phyloP scores from a whole-genome alignment of 2,113 vertebrate genomes.

The Dermatemys mawii region DNA sequence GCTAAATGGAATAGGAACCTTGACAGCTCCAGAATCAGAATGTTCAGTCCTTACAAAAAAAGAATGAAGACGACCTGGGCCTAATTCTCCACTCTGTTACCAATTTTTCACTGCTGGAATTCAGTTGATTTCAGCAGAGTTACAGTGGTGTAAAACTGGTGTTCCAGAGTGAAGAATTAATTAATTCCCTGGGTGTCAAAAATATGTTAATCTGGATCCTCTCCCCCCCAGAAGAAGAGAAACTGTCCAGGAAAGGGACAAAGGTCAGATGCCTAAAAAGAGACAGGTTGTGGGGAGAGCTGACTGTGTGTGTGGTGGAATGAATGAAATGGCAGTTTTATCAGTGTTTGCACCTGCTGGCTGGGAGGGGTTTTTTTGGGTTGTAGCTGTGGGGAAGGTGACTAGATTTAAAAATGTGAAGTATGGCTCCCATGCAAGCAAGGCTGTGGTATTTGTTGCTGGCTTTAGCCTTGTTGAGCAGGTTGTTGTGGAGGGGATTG shows the following conservation, averaged over 20 bases:
- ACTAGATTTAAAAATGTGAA: no score
- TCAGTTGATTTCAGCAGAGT: not conserved
- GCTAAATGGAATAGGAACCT: no score
- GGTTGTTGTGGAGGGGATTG: no score
- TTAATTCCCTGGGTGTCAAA: not conserved
- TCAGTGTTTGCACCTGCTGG: not conserved
- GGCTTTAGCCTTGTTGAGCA: no score
- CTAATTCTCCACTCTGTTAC: not conserved
- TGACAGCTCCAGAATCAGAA: not conserved
- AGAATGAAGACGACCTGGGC: not conserved
- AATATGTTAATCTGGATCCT: not conserved
- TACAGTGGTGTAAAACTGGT: not conserved
- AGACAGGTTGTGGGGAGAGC: not conserved
- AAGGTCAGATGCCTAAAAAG: not conserved
- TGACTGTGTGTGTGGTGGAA: no score
- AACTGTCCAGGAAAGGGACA: not conserved
- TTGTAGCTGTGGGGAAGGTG: no score
- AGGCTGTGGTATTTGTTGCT: no score
- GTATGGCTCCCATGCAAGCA: no score
- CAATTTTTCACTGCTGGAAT: not conserved
- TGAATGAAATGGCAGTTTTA: not conserved
- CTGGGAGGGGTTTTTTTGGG: not conserved
- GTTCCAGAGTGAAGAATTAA: not conserved
- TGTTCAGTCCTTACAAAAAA: rapidly evolving
- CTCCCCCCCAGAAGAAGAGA: rapidly evolving